Evolutionary conservation across 2,113 vertebrate species (phyloP).

Genomic region (Thamnophis sirtalis): DNA sequence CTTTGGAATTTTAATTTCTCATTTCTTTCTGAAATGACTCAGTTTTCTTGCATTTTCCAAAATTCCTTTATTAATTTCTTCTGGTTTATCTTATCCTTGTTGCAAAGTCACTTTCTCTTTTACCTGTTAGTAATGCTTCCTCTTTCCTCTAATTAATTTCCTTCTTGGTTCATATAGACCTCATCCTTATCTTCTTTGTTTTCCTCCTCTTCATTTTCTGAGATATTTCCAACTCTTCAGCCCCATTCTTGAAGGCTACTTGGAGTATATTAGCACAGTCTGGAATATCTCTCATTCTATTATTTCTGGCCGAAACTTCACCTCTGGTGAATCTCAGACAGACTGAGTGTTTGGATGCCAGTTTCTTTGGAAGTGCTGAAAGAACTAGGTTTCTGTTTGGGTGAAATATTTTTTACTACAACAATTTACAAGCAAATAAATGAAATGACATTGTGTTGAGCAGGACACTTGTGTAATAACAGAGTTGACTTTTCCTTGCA

Average conservation of each 20-base stretch:
- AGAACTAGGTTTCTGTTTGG: slow-evolving; percentile 51
- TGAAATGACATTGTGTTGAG: slow-evolving; percentile 17
- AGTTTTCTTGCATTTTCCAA: not conserved
- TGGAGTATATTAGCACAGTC: not conserved
- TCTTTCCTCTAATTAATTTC: not conserved
- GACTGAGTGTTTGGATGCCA: slow-evolving; percentile 47
- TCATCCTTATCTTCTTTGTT: not conserved
- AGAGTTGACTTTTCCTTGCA: not conserved
- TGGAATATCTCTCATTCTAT: not conserved
- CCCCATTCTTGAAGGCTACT: not conserved
- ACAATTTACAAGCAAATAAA: not conserved
- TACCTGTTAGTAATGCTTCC: not conserved
- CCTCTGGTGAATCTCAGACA: slow-evolving; percentile 31
- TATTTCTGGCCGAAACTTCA: not conserved
- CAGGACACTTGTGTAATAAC: not conserved
- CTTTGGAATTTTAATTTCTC: not conserved
- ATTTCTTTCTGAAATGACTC: not conserved
- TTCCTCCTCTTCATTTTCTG: not conserved
- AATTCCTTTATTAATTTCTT: not conserved
- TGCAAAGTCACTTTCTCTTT: not conserved
- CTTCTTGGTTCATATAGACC: not conserved
- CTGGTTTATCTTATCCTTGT: not conserved
- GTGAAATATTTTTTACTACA: not conserved
- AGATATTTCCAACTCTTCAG: not conserved
- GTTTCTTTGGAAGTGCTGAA: slow-evolving; percentile 53